phyloP scores from a whole-genome alignment of 2,888 invertebrate species.

The Periphyllus acericola region DNA sequence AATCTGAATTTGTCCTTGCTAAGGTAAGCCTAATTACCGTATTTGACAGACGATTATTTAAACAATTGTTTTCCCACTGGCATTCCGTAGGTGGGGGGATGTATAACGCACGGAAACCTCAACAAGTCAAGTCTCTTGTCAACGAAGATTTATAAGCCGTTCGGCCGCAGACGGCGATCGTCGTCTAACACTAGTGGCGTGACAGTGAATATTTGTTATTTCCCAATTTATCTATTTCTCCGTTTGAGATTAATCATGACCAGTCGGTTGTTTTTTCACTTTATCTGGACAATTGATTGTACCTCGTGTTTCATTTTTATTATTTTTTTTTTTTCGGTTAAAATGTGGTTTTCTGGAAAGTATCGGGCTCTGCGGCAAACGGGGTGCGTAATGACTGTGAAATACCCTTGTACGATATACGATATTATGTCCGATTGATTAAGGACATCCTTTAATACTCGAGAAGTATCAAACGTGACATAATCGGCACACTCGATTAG shows the following conservation, averaged over 20 bases:
- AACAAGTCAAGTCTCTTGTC: slow-evolving; percentile 35
- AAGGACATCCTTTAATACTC: slow-evolving; percentile 8
- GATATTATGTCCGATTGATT: slow-evolving; percentile 12
- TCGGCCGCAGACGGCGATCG: slow-evolving; percentile 19
- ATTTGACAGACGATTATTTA: slow-evolving; percentile 57
- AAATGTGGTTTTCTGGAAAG: slow-evolving; percentile 19
- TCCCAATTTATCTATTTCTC: slow-evolving; percentile 23
- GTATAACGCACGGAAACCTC: slow-evolving; percentile 19
- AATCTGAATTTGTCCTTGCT: slow-evolving; percentile 35
- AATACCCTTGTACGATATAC: slow-evolving; percentile 1
- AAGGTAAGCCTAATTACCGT: slow-evolving; percentile 42
- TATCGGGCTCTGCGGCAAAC: not conserved
- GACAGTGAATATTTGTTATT: slow-evolving; percentile 52
- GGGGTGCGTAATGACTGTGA: not conserved
- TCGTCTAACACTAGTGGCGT: slow-evolving; percentile 34
- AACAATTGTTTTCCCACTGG: slow-evolving; percentile 44
- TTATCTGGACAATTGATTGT: slow-evolving; percentile 24
- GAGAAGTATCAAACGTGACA: slow-evolving; percentile 17
- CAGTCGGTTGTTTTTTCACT: not conserved
- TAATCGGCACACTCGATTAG: not conserved
- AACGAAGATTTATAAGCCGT: slow-evolving; percentile 42
- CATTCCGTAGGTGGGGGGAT: slow-evolving; percentile 21
- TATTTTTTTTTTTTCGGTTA: slow-evolving; percentile 1
- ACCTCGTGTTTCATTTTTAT: not conserved
- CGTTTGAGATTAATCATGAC: slow-evolving; percentile 26